phyloP scores from a whole-genome alignment of 2,888 invertebrate species.

The Maniola hyperantus region DNA sequence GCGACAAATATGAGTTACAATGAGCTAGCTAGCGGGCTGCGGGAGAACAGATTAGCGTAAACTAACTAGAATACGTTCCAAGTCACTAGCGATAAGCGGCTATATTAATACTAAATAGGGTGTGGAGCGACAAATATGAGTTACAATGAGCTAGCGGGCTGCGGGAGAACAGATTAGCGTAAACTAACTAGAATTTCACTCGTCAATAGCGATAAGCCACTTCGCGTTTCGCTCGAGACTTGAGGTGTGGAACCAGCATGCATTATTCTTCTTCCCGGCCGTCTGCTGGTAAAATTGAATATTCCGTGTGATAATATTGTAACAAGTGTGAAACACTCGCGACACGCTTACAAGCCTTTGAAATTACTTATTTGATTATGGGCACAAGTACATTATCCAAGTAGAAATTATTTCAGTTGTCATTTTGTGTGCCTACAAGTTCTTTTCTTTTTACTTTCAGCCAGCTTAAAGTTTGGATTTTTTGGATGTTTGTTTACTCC shows the following conservation, averaged over 20 bases:
- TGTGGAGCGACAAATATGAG: background rate
- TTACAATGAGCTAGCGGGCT: conserved; percentile 4
- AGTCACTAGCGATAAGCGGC: background rate
- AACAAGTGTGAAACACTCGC: conserved; percentile 21
- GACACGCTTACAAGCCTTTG: conserved; percentile 13
- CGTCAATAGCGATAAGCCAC: background rate
- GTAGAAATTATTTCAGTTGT: background rate
- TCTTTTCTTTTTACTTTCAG: too few species aligned
- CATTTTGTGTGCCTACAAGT: too few species aligned
- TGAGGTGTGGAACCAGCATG: background rate
- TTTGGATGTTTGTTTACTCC: too few species aligned
- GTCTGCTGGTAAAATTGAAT: conserved; percentile 22
- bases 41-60: conserved; percentile 9
- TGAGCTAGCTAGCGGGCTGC: conserved; percentile 1
- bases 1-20: conserved; percentile 6
- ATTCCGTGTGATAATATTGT: conserved; percentile 23
- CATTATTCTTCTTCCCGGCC: conserved; percentile 18
- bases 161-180: conserved; percentile 5
- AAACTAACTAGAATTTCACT: conserved; percentile 7
- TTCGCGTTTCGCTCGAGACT: background rate
- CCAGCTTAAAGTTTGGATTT: too few species aligned
- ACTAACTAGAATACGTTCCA: conserved; percentile 3
- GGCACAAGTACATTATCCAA: background rate
- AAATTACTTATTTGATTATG: conserved; percentile 15
- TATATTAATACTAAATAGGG: background rate